Conservation (phyloP, 2,888 invertebrate species). For the Aphidius colemani region DNA sequence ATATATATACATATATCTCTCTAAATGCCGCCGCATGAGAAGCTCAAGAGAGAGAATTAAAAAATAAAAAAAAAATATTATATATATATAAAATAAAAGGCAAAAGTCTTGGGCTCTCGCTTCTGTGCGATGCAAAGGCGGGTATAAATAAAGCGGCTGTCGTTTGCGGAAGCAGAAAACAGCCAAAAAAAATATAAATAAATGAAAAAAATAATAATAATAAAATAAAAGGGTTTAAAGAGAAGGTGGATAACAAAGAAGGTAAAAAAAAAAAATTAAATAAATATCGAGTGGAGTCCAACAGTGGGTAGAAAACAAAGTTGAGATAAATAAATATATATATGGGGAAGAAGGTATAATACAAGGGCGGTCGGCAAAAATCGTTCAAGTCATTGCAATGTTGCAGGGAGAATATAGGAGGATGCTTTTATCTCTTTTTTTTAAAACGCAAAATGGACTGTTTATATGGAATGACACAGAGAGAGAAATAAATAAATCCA, state of each 20-base stretch:
- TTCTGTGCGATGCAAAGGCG: slow-evolving; percentile 16
- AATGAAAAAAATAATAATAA: neutral
- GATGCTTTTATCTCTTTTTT: slow-evolving; percentile 19
- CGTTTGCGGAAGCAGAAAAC: neutral
- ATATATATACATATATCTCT: slow-evolving; percentile 14
- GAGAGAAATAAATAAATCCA: no score
- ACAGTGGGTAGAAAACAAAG: slow-evolving; percentile 4
- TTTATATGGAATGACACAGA: no score
- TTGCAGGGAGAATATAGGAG: slow-evolving; percentile 28
- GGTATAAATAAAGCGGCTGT: slow-evolving; percentile 10
- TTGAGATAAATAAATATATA: slow-evolving; percentile 1
- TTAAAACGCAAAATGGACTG: no score
- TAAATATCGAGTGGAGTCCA: neutral
- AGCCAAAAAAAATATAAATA: slow-evolving; percentile 12
- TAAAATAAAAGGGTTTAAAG: slow-evolving; percentile 1
- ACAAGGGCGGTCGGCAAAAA: slow-evolving; percentile 15
- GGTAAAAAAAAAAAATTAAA: slow-evolving; percentile 3
- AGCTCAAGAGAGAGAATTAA: neutral
- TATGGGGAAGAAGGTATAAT: neutral
- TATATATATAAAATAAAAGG: neutral
- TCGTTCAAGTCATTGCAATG: slow-evolving; percentile 18
- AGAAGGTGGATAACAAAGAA: no score
- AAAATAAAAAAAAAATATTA: neutral
- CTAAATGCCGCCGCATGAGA: slow-evolving; percentile 29
- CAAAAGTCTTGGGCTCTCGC: no score